Evolutionary conservation across 2,888 invertebrate species (phyloP), one percentile per base, ranked within the genome.

Genomic region (Leptinotarsa tumamoca): DNA sequence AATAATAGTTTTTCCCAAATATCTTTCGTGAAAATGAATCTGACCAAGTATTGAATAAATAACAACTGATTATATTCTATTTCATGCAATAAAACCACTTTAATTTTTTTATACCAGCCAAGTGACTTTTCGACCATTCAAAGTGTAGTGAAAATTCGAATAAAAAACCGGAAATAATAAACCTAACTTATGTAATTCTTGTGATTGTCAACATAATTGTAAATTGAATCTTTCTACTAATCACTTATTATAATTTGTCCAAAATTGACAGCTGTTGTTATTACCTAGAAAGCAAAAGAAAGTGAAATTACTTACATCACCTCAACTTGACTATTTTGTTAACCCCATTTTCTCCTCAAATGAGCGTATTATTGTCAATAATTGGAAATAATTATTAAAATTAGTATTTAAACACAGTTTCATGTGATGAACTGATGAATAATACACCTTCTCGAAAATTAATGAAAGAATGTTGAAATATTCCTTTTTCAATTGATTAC

Each of bases 291-390:
- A 58, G 58, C 58, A 13, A 18, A 58, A 18, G 21, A 58, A 58
- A 58, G 23, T 58, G 15, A 58, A 58, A 58, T 14, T 58, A 54
- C 54, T 54, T 54, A 23, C 58, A 58, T 58, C 18, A 58, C 13
- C 58, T 58, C 4, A 18, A 54, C 54, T 54, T 54, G 21, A 58
- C 21, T 67, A 13, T 67, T 21, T 14, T 50, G 51, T 23, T 18
- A 23, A 67, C 21, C 67, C 18, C 67, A 67, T 21, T 67, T 49
- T 51, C 23, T 49, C 18, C 21, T 58, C 58, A 58, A 14, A 58
- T 43, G 13, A 43, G 43, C 3, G 43, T 23, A 15, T 14, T 23
- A 58, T 67, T 67, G 13, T 67, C 51, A 5, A 72, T 49, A 68
- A 68, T 43, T 23, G 4, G 4, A 3, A 21, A 58, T 43, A 43